Percentiles rank a stretch among this genome's conserved stretches.
phyloP scores from a whole-genome alignment of 2,113 vertebrate genomes.

The Strigops habroptila region DNA sequence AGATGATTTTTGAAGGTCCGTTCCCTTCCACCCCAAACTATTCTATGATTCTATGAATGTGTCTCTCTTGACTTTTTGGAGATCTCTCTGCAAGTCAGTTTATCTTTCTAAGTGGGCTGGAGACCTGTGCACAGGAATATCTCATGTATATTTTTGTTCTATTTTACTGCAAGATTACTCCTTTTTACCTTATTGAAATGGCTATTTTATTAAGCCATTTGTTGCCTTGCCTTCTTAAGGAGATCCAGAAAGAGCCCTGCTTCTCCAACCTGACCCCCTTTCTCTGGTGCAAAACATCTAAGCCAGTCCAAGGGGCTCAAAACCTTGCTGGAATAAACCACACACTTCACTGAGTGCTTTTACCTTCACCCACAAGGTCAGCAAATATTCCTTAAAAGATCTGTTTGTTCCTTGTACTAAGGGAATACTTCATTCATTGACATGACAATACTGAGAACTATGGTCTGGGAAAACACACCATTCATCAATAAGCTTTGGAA shows the following conservation, averaged over 20 bases:
- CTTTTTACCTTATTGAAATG: not conserved
- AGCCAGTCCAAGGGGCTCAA: not conserved
- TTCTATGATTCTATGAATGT: not conserved
- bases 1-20: not conserved
- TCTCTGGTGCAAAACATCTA: not conserved
- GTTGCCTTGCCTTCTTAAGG: not conserved
- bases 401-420: not conserved
- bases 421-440: not conserved
- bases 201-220: not conserved
- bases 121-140: not conserved
- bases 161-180: not conserved
- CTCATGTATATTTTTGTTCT: not conserved
- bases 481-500: not conserved
- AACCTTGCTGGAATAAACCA: not conserved
- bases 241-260: not conserved
- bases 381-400: not conserved
- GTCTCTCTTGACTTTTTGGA: not conserved
- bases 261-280: not conserved
- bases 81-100: not conserved
- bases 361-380: not conserved
- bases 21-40: not conserved
- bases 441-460: not conserved
- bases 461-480: not conserved
- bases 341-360: not conserved
- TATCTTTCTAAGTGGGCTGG: not conserved